These are phyloP conservation scores for Zootoca vivipara DNA, from an alignment of 2,113 vertebrate species.

Conservation along the genomic window DNA sequence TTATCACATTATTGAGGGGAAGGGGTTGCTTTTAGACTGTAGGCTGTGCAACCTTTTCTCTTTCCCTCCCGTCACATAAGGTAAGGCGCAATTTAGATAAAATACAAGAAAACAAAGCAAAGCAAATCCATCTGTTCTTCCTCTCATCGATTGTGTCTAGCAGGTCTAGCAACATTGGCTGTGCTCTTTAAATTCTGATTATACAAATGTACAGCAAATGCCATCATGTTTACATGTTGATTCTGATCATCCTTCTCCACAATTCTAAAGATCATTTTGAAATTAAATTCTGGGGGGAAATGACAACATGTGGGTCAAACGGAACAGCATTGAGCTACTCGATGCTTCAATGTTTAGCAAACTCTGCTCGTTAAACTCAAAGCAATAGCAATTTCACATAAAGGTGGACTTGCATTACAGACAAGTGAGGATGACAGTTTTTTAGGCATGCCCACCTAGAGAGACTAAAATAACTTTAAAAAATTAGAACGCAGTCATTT, in stretches of 20 bases:
- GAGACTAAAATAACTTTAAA: too few species aligned
- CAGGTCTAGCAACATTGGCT: conserved; percentile 19
- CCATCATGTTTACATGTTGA: conserved; percentile 17
- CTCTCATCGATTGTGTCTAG: conserved; percentile 18
- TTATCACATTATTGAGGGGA: not conserved
- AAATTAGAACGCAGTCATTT: too few species aligned
- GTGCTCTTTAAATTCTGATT: conserved; percentile 36
- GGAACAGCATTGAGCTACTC: conserved; percentile 3
- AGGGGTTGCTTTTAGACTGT: not conserved
- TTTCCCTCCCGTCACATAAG: not conserved
- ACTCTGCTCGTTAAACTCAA: not conserved
- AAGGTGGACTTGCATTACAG: not conserved
- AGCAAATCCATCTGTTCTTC: conserved; percentile 34
- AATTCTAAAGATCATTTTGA: conserved; percentile 38
- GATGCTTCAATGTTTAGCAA: not conserved
- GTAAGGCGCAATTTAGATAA: conserved; percentile 17
- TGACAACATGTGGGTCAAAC: not conserved
- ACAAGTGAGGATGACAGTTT: not conserved
- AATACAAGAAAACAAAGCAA: conserved; percentile 41
- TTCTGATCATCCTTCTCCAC: not conserved
- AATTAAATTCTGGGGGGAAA: conserved; percentile 8
- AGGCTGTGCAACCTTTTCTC: not conserved
- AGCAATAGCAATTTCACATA: not conserved
- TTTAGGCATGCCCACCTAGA: not conserved
- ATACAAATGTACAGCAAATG: conserved; percentile 34